phyloP scores from a whole-genome alignment of 1,140 invertebrate species.

The Potamilus streckersoni region DNA sequence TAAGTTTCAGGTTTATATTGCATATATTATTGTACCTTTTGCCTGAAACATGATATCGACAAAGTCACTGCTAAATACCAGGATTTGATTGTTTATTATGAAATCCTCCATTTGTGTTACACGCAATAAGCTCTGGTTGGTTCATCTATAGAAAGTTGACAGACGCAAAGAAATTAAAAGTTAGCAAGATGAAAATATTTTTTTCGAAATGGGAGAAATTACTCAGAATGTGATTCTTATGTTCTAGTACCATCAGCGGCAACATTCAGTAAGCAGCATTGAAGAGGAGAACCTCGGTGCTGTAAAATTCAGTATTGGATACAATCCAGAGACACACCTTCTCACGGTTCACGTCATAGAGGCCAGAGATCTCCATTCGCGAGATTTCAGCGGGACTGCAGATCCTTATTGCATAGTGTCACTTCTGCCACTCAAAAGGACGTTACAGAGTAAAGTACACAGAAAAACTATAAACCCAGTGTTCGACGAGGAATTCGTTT shows the following conservation, averaged over 20 bases:
- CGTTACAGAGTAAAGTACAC: slow-evolving; percentile 68
- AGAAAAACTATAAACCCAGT: slow-evolving; percentile 76
- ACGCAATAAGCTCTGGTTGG: too few relatives aligned
- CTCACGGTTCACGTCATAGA: slow-evolving; percentile 62
- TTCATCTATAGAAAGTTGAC: too few relatives aligned
- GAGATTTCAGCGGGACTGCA: slow-evolving; percentile 58
- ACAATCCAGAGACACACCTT: slow-evolving; percentile 57
- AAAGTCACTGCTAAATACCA: too few relatives aligned
- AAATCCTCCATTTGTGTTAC: too few relatives aligned
- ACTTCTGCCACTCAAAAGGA: slow-evolving; percentile 52
- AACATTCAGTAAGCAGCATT: slow-evolving; percentile 51
- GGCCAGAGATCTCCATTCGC: slow-evolving; percentile 58
- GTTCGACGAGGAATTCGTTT: slow-evolving; percentile 67
- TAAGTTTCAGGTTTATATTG: too few relatives aligned
- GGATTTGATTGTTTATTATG: too few relatives aligned
- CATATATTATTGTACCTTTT: too few relatives aligned
- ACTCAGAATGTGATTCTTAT: background rate
- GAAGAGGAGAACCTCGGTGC: slow-evolving; percentile 61
- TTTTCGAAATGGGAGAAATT: too few relatives aligned
- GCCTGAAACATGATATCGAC: too few relatives aligned
- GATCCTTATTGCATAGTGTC: slow-evolving; percentile 63
- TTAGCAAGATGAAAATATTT: too few relatives aligned
- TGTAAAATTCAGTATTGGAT: slow-evolving; percentile 58
- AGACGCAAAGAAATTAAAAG: too few relatives aligned
- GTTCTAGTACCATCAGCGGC: slow-evolving; percentile 42